Evolutionary conservation across 1,140 invertebrate species (phyloP).

Genomic region (Semibalanus balanoides): DNA sequence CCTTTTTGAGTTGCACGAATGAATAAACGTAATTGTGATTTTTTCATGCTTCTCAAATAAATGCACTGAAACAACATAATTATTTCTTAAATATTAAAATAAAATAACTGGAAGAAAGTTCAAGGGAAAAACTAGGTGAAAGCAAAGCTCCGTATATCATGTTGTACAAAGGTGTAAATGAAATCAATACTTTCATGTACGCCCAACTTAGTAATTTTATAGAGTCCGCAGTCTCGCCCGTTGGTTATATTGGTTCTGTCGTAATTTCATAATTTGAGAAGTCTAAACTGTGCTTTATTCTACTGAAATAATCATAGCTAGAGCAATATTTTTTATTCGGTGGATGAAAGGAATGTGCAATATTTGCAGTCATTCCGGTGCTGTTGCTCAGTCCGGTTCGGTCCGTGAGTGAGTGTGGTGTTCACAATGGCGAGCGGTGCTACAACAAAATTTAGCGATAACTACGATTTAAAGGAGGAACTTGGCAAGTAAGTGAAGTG

Average conservation of each 20-base stretch:
- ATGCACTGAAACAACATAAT: too few species aligned
- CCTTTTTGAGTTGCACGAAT: too few species aligned
- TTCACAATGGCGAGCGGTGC: conserved; percentile 25
- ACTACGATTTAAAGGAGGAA: conserved; percentile 99
- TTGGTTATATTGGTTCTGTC: not conserved
- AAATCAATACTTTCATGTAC: not conserved
- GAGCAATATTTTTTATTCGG: not conserved
- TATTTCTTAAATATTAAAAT: too few species aligned
- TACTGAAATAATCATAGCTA: not conserved
- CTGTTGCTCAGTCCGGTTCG: not conserved
- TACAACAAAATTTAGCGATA: conserved; percentile 75
- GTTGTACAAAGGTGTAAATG: not conserved
- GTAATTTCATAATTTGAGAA: not conserved
- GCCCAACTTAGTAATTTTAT: not conserved
- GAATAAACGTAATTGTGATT: too few species aligned
- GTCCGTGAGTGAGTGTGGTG: not conserved
- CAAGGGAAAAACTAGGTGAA: too few species aligned
- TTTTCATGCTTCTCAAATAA: too few species aligned
- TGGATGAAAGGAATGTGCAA: not conserved
- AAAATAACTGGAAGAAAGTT: too few species aligned
- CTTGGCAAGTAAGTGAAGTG: conserved; percentile 69
- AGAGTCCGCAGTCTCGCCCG: not conserved
- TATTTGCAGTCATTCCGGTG: not conserved
- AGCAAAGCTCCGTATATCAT: too few species aligned
- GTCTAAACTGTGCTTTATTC: not conserved